A percentile compares a stretch with the other conserved stretches of the same genome.
These are phyloP conservation scores for Cyphomyrus discorhynchus DNA, from an alignment of 2,113 vertebrate species.

Conservation along the genomic window DNA sequence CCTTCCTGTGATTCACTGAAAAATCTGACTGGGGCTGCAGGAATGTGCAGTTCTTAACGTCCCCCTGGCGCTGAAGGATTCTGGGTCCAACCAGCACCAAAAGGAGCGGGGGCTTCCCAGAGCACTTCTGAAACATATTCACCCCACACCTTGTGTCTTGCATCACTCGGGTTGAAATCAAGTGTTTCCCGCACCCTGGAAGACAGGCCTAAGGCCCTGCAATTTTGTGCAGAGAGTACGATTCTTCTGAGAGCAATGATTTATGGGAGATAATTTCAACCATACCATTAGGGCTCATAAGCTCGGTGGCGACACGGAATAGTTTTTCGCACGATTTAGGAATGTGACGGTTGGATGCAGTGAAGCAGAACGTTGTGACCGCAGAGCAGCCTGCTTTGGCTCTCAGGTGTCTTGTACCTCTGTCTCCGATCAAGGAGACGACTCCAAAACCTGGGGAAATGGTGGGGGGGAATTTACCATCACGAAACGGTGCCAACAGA, in stretches of 20 bases:
- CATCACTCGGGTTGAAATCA: slow-evolving; percentile 31
- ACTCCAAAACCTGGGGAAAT: slow-evolving; percentile 20
- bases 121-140: not conserved
- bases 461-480: not conserved
- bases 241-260: slow-evolving; percentile 37
- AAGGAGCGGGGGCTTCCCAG: not conserved
- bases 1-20: not conserved
- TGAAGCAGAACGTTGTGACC: slow-evolving; percentile 18
- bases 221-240: slow-evolving; percentile 15
- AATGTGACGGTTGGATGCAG: slow-evolving; percentile 22
- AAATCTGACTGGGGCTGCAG: not conserved
- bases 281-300: slow-evolving; percentile 43
- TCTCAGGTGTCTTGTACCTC: slow-evolving; percentile 10
- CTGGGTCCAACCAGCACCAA: not conserved
- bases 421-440: slow-evolving; percentile 20
- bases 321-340: slow-evolving; percentile 27
- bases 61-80: not conserved
- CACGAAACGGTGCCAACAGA: slow-evolving; percentile 6
- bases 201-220: slow-evolving; percentile 14
- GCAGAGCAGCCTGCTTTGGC: not conserved
- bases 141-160: not conserved
- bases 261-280: slow-evolving; percentile 40
- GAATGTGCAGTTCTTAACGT: slow-evolving; percentile 8
- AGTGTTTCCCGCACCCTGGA: slow-evolving; percentile 18
- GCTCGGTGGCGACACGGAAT: slow-evolving; percentile 36